A percentile compares a stretch with the other conserved stretches of the same genome.
Conservation (phyloP, 2,113 vertebrate species). For the Scytalopus superciliaris region DNA sequence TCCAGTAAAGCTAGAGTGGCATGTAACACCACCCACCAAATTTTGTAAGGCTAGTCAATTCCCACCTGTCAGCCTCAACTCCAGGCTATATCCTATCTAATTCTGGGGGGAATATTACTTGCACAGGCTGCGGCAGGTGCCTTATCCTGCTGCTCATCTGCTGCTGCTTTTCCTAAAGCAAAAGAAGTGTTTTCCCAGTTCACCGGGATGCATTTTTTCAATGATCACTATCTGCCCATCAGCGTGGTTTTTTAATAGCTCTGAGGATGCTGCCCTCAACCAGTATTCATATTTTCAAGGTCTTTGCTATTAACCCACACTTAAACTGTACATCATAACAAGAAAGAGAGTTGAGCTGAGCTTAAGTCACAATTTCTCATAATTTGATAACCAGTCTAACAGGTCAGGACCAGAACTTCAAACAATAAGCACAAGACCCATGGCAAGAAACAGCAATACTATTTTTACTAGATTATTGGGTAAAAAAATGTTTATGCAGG, state of each 20-base stretch:
- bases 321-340: background rate
- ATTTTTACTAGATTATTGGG: background rate
- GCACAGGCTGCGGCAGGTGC: background rate
- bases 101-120: background rate
- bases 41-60: background rate
- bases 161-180: background rate
- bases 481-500: background rate
- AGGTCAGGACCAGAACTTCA: background rate
- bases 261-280: background rate
- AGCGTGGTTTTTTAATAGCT: background rate
- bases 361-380: background rate
- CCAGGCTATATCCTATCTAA: background rate
- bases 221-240: background rate
- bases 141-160: background rate
- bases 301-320: background rate
- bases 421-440: background rate
- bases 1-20: too few relatives aligned
- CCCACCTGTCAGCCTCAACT: background rate
- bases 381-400: background rate
- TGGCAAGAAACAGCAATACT: background rate
- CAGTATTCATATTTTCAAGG: background rate
- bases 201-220: background rate
- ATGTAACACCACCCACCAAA: background rate
- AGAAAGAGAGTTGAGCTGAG: background rate
- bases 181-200: background rate